Conservation (phyloP, 2,113 vertebrate genomes). For the Hipposideros armiger region DNA sequence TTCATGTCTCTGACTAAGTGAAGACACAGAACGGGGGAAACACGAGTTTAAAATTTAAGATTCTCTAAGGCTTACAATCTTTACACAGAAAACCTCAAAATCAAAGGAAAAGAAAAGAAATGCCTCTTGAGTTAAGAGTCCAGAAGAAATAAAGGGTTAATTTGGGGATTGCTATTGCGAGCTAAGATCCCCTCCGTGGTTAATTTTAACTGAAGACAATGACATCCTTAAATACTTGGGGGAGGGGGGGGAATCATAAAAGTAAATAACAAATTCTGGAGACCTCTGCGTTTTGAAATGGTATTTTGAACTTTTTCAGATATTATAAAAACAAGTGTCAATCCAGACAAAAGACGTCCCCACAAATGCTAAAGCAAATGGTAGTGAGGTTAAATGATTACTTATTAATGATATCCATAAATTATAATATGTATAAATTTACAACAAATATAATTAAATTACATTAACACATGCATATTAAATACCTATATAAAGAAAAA, state of each 20-base stretch:
- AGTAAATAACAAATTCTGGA: neutral
- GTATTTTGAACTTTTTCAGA: neutral
- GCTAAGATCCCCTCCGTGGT: neutral
- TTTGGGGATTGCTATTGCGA: neutral
- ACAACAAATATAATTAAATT: neutral
- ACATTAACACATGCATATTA: neutral
- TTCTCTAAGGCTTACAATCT: neutral
- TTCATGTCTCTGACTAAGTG: neutral
- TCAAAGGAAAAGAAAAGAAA: constrained; percentile 6
- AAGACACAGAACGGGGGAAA: neutral
- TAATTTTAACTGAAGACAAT: constrained; percentile 5
- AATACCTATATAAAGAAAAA: neutral
- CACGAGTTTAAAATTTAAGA: neutral
- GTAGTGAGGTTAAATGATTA: neutral
- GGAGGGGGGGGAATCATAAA: neutral
- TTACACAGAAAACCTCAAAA: constrained; percentile 24
- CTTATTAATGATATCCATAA: neutral
- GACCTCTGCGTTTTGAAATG: neutral
- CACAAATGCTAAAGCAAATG: neutral
- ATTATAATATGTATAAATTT: neutral
- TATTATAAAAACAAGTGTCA: constrained; percentile 6
- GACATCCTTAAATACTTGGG: neutral
- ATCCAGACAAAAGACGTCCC: neutral
- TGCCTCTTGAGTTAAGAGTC: neutral
- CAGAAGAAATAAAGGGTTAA: neutral